A percentile compares a stretch with the other conserved stretches of the same genome.
Conservation (phyloP, 2,888 invertebrate species). For the Deilephila elpenor region DNA sequence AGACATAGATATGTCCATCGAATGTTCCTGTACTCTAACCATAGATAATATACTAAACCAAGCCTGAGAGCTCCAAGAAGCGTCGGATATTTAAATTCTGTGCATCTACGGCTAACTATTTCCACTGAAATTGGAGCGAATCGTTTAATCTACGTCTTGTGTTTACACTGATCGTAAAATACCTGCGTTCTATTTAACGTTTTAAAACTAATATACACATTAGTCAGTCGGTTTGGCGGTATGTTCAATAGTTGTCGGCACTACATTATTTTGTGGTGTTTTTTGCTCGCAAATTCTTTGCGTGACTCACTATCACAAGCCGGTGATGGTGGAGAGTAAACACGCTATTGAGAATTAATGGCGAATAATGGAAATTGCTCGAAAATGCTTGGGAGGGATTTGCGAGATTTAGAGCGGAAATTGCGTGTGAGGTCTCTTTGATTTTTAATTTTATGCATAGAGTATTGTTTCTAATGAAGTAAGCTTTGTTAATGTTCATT, state of each 20-base stretch:
- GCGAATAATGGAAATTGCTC: neutral
- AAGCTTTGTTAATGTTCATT: too few relatives aligned
- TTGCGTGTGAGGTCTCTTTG: neutral
- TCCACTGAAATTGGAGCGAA: neutral
- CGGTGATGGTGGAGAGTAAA: constrained; percentile 7
- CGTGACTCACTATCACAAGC: neutral
- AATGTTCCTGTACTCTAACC: too few relatives aligned
- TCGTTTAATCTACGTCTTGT: neutral
- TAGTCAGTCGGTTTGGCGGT: neutral
- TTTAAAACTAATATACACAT: constrained; percentile 9
- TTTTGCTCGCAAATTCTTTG: constrained; percentile 4
- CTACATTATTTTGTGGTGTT: constrained; percentile 5
- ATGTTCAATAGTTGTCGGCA: neutral
- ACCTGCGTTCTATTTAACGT: neutral
- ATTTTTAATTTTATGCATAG: neutral
- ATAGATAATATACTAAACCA: too few relatives aligned
- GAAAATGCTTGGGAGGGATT: neutral
- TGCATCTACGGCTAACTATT: neutral
- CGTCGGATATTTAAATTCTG: neutral
- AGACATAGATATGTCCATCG: too few relatives aligned
- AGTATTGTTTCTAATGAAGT: too few relatives aligned
- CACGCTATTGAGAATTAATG: constrained; percentile 10
- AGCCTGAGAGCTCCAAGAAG: too few relatives aligned
- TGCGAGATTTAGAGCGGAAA: neutral
- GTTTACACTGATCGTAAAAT: constrained; percentile 8